Conservation (phyloP, 2,888 invertebrate species). For the Myathropa florea region DNA sequence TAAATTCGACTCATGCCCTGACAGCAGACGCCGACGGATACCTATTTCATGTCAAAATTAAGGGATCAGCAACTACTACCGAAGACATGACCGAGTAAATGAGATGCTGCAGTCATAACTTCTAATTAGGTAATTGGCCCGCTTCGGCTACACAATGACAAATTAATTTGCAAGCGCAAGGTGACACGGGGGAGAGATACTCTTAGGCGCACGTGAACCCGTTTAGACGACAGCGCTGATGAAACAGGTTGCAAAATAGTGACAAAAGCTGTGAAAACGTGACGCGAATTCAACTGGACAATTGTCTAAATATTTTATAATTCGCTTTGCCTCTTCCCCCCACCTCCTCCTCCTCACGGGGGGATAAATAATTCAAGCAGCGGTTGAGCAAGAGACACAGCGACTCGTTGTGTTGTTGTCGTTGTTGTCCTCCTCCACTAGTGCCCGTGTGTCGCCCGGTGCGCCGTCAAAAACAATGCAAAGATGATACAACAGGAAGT, state of each 20-base stretch:
- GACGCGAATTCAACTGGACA: conserved; percentile 70
- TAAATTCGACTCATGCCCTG: conserved; percentile 66
- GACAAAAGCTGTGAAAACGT: conserved; percentile 72
- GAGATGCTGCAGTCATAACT: conserved; percentile 44
- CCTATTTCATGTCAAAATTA: conserved; percentile 64
- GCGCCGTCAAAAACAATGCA: conserved; percentile 58
- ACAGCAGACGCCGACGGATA: conserved; percentile 57
- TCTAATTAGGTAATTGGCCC: conserved; percentile 67
- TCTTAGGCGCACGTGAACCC: conserved; percentile 58
- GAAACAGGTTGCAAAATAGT: conserved; percentile 56
- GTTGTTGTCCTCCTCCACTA: conserved; percentile 13
- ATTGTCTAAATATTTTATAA: conserved; percentile 70
- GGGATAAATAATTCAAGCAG: conserved; percentile 64
- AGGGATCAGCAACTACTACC: not conserved
- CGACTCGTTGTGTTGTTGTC: conserved; percentile 30
- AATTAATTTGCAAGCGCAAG: conserved; percentile 25
- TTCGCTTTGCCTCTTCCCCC: conserved; percentile 44
- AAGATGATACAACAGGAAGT: conserved; percentile 71
- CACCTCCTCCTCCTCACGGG: conserved; percentile 1
- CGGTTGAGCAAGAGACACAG: conserved; percentile 53
- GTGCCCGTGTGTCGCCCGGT: not conserved
- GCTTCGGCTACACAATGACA: conserved; percentile 24
- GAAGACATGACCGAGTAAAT: not conserved
- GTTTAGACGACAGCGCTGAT: conserved; percentile 53
- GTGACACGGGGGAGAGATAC: not conserved